Percentiles rank a stretch among this genome's conserved stretches.
phyloP scores from a whole-genome alignment of 2,113 vertebrate genomes.

The Lepidothrix coronata region DNA sequence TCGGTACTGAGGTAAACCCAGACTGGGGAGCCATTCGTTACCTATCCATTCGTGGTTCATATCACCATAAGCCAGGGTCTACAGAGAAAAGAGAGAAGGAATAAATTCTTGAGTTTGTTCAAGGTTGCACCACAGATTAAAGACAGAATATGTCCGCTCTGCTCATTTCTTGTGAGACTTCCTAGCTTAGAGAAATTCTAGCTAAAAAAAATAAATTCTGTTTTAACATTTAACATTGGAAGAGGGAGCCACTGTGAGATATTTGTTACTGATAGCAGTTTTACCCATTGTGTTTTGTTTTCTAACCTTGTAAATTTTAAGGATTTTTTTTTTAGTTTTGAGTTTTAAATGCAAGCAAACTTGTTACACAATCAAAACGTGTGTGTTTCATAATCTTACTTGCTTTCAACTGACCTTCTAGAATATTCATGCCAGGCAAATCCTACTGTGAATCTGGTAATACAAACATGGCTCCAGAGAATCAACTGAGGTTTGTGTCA shows the following conservation, averaged over 20 bases:
- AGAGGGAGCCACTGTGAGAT: not conserved
- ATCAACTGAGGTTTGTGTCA: not conserved
- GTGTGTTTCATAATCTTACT: not conserved
- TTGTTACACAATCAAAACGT: not conserved
- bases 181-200: not conserved
- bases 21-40: conserved; percentile 97
- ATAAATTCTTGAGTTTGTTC: not conserved
- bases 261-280: not conserved
- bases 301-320: not conserved
- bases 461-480: not conserved
- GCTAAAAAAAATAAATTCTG: not conserved
- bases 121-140: not conserved
- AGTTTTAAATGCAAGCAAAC: not conserved
- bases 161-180: not conserved
- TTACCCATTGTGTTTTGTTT: not conserved
- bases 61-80: conserved; percentile 97
- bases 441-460: not conserved
- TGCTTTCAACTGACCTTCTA: not conserved
- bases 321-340: not conserved
- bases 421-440: not conserved
- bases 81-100: not conserved
- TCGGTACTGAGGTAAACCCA: conserved; percentile 97
- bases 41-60: conserved; percentile 99
- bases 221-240: not conserved
- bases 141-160: not conserved